Percentiles rank a stretch among this genome's conserved stretches.
These are phyloP conservation scores for Neoitamus cyanurus DNA, from an alignment of 2,888 invertebrate species.

Conservation along the genomic window DNA sequence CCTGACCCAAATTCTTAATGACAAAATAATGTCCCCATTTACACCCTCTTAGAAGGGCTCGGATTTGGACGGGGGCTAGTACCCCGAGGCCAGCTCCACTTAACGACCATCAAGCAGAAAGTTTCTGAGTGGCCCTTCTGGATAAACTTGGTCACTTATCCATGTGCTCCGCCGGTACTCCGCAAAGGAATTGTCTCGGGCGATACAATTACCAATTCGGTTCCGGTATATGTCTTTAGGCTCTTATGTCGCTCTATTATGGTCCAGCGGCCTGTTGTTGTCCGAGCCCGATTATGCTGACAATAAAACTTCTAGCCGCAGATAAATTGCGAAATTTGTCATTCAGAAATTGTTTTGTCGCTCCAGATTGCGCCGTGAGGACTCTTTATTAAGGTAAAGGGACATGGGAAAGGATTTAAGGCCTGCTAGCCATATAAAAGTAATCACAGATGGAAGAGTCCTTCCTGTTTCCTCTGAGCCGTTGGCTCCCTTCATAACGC, in stretches of 20 bases:
- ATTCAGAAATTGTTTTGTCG: slow-evolving; percentile 24
- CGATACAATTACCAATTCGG: slow-evolving; percentile 32
- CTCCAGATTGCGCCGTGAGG: slow-evolving; percentile 1
- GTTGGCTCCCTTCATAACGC: background rate
- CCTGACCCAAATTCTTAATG: slow-evolving; percentile 38
- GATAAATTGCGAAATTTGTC: slow-evolving; percentile 26
- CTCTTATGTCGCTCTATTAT: background rate
- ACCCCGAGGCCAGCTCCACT: slow-evolving; percentile 9
- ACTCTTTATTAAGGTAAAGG: slow-evolving; percentile 17
- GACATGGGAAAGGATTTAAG: slow-evolving; percentile 23
- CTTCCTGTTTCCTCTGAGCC: background rate
- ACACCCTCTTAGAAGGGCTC: slow-evolving; percentile 30
- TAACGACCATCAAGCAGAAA: slow-evolving; percentile 30
- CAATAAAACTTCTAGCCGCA: slow-evolving; percentile 24
- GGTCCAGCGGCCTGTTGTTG: background rate
- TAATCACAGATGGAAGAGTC: slow-evolving; percentile 9
- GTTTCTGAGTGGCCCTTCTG: background rate
- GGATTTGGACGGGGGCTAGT: slow-evolving; percentile 12
- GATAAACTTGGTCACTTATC: slow-evolving; percentile 23
- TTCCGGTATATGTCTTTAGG: background rate
- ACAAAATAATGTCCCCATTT: slow-evolving; percentile 40
- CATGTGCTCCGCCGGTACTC: background rate
- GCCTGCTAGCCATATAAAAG: slow-evolving; percentile 16
- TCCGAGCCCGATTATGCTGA: background rate
- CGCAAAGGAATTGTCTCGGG: slow-evolving; percentile 23